A percentile compares a stretch with the other conserved stretches of the same genome.
Evolutionary conservation across 2,888 invertebrate genomes (phyloP).

Genomic region (Axea sp.): DNA sequence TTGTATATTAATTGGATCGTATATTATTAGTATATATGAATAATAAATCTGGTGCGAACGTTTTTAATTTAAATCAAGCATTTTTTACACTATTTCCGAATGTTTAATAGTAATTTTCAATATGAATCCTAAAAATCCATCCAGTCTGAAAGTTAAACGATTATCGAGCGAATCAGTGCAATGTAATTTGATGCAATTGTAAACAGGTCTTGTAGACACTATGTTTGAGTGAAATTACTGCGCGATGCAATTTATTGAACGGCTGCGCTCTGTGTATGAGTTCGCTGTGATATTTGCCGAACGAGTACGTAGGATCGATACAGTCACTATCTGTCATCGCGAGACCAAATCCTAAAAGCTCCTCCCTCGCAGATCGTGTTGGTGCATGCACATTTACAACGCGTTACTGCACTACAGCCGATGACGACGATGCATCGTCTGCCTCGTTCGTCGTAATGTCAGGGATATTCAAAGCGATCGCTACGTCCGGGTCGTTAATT

Average conservation of each 20-base stretch:
- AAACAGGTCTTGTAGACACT: conserved; percentile 60
- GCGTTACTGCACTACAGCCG: conserved; percentile 36
- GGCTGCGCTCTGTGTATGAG: conserved; percentile 49
- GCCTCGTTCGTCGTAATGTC: conserved; percentile 49
- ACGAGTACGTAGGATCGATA: conserved; percentile 56
- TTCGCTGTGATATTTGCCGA: conserved; percentile 58
- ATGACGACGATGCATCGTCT: conserved; percentile 52
- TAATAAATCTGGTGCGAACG: too few species aligned
- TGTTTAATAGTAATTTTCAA: too few species aligned
- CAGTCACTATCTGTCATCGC: conserved; percentile 61
- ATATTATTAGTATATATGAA: too few species aligned
- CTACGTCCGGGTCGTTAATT: conserved; percentile 69
- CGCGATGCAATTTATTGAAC: conserved; percentile 62
- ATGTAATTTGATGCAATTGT: conserved; percentile 59
- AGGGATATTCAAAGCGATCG: conserved; percentile 64
- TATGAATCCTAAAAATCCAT: conserved; percentile 6
- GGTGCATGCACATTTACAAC: conserved; percentile 53
- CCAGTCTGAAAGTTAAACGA: conserved; percentile 32
- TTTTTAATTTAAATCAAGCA: too few species aligned
- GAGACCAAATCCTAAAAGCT: conserved; percentile 56
- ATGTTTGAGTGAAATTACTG: conserved; percentile 60
- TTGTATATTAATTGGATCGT: too few species aligned
- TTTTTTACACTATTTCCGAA: too few species aligned
- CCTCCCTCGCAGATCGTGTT: conserved; percentile 54
- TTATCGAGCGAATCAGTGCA: conserved; percentile 54